A percentile compares a stretch with the other conserved stretches of the same genome.
phyloP scores from a whole-genome alignment of 2,113 vertebrate species.

The Gila orcuttii region DNA sequence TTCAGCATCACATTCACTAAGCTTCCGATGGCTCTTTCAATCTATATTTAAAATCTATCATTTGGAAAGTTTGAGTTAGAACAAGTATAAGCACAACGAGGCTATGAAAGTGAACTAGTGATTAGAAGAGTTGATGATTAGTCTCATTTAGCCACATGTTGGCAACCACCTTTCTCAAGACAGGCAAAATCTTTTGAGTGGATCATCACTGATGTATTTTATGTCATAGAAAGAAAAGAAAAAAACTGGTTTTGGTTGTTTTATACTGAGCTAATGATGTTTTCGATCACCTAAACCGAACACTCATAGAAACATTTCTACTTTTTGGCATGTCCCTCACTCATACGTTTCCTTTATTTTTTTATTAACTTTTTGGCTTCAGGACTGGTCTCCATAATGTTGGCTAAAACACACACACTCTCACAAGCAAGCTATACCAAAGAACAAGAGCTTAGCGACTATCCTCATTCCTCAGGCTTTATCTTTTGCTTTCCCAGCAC shows the following conservation, averaged over 20 bases:
- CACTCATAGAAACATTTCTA: neutral
- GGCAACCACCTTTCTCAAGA: neutral
- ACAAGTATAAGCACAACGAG: neutral
- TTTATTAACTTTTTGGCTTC: neutral
- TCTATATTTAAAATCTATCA: neutral
- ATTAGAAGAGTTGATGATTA: neutral
- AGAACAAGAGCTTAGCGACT: slow-evolving; percentile 15
- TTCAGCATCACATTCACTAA: neutral
- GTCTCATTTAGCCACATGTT: neutral
- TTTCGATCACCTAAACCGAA: neutral
- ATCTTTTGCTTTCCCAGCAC: neutral
- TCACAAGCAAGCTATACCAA: neutral
- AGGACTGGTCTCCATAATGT: neutral
- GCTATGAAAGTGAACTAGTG: neutral
- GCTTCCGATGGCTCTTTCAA: neutral
- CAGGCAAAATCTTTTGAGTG: neutral
- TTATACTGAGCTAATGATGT: neutral
- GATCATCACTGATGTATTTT: neutral
- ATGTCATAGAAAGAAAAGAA: neutral
- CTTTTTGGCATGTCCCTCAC: neutral
- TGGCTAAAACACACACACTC: too few relatives aligned
- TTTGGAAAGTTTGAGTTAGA: neutral
- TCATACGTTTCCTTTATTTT: neutral
- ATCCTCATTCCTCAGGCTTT: slow-evolving; percentile 13
- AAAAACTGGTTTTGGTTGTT: neutral